Percentiles rank a stretch among this genome's conserved stretches.
Evolutionary conservation across 2,888 invertebrate genomes (phyloP).

Genomic region (Norana najaformis): DNA sequence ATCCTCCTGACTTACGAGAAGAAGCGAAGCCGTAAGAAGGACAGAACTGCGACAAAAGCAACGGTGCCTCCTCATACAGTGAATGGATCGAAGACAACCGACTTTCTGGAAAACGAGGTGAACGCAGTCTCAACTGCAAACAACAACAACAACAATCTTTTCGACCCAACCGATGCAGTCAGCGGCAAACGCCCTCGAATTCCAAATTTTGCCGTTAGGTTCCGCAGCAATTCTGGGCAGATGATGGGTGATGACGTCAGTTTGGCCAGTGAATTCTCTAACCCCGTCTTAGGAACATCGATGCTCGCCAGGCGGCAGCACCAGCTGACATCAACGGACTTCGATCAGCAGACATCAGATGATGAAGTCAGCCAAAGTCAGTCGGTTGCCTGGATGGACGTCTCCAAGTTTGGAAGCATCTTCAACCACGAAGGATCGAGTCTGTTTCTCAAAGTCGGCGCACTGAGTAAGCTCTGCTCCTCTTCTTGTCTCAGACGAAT

Average conservation of each 20-base stretch:
- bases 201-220: background rate
- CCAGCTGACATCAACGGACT: background rate
- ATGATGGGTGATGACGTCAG: background rate
- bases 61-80: background rate
- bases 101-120: background rate
- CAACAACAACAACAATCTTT: background rate
- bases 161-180: background rate
- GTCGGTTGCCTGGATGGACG: constrained; percentile 32
- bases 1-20: background rate
- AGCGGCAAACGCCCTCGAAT: background rate
- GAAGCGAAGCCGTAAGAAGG: background rate
- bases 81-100: background rate
- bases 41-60: background rate
- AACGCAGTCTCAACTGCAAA: background rate
- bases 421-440: constrained; percentile 39
- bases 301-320: background rate
- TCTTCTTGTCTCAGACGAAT: background rate
- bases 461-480: constrained; percentile 29
- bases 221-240: background rate
- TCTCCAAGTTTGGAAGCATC: constrained; percentile 37
- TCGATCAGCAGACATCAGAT: background rate
- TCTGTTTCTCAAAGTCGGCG: constrained; percentile 39
- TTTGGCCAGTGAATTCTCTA: background rate
- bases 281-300: no score
- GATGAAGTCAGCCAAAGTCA: background rate